phyloP scores from a whole-genome alignment of 92 coral and sea anemone species.

The Paragorgia papillata region DNA sequence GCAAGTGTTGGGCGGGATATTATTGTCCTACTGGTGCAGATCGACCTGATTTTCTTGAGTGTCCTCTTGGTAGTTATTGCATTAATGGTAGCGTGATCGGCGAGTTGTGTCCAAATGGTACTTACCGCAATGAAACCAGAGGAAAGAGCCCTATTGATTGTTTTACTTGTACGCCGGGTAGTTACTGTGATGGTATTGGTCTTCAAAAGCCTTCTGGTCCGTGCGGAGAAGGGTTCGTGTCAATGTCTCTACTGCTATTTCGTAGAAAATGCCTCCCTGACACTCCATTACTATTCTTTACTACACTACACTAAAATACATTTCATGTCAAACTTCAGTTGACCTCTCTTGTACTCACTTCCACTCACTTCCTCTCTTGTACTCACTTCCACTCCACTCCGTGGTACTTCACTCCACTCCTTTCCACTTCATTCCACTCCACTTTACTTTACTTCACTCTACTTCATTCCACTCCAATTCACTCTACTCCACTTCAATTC shows the following conservation, averaged over 20 bases:
- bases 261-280: neutral
- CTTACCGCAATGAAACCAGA: conserved; percentile 74
- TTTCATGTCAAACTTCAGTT: too few species aligned
- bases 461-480: too few species aligned
- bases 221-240: conserved; percentile 81
- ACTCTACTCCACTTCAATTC: too few species aligned
- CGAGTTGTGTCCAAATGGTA: conserved; percentile 78
- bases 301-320: too few species aligned
- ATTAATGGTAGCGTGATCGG: conserved; percentile 66
- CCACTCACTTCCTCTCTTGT: too few species aligned
- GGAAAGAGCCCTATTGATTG: conserved; percentile 74
- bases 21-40: conserved; percentile 90
- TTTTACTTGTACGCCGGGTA: conserved; percentile 87
- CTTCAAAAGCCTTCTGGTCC: conserved; percentile 75
- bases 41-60: conserved; percentile 73
- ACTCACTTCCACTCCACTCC: too few species aligned
- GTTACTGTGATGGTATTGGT: conserved; percentile 84
- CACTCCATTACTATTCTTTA: too few species aligned
- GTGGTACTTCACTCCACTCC: too few species aligned
- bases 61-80: conserved; percentile 88
- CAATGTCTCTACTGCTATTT: neutral
- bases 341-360: too few species aligned
- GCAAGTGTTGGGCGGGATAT: conserved; percentile 86
- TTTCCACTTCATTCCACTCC: too few species aligned
- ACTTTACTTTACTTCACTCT: too few species aligned